phyloP scores from a whole-genome alignment of 2,888 invertebrate genomes.

The Dicycla oo region DNA sequence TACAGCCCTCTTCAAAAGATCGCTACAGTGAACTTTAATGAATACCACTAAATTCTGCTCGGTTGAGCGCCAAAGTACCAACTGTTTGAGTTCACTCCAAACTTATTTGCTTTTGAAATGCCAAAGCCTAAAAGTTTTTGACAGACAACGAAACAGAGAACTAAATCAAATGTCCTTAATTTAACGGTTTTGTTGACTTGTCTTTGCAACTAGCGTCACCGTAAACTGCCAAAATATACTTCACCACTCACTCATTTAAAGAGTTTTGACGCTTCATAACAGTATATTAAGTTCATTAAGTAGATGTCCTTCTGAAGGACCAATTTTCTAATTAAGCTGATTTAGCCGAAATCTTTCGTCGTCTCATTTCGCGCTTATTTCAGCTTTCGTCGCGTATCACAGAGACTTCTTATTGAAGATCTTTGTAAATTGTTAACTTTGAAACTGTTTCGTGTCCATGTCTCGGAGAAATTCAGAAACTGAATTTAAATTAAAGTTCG shows the following conservation, averaged over 20 bases:
- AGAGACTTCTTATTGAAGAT: constrained; percentile 46
- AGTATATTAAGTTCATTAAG: constrained; percentile 48
- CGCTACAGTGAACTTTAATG: constrained; percentile 47
- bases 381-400: constrained; percentile 31
- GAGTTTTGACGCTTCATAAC: constrained; percentile 35
- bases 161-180: constrained; percentile 19
- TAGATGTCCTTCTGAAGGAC: constrained; percentile 38
- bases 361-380: constrained; percentile 48
- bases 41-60: constrained; percentile 53
- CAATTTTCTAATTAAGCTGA: constrained; percentile 55
- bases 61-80: constrained; percentile 44
- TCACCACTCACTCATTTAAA: constrained; percentile 19
- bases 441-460: constrained; percentile 29
- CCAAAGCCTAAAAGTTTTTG: constrained; percentile 37
- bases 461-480: constrained; percentile 38
- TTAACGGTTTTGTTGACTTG: constrained; percentile 3
- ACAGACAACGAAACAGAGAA: constrained; percentile 15
- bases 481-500: constrained; percentile 53
- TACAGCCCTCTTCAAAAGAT: constrained; percentile 55
- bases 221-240: neutral
- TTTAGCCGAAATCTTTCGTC: constrained; percentile 49
- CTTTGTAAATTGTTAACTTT: constrained; percentile 61
- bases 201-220: constrained; percentile 10
- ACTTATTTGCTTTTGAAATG: constrained; percentile 58
- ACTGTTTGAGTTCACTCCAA: constrained; percentile 56